Percentiles rank a stretch among this genome's conserved stretches.
These are phyloP conservation scores for Diadema setosum DNA, from an alignment of 35 echinoderm and acorn worm genomes.

Conservation along the genomic window DNA sequence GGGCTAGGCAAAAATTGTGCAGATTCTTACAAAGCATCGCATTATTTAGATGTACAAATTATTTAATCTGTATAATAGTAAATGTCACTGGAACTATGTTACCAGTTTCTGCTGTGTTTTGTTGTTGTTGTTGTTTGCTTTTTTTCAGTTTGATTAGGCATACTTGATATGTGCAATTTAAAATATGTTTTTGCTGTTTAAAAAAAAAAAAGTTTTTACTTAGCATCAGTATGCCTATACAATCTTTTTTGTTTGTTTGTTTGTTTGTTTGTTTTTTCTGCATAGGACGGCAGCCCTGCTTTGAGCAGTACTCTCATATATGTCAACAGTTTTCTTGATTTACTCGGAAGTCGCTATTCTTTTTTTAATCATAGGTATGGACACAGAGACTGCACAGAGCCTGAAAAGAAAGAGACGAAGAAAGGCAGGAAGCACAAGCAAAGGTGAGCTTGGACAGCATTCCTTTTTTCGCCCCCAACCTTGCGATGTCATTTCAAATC, in stretches of 20 bases:
- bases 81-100: too few species aligned
- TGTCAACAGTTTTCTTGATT: not conserved
- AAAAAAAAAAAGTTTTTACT: not conserved
- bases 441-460: not conserved
- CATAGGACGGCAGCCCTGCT: too few species aligned
- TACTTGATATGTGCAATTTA: too few species aligned
- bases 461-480: not conserved
- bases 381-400: not conserved
- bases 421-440: not conserved
- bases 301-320: not conserved
- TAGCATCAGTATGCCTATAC: not conserved
- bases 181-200: too few species aligned
- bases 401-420: slow-evolving; percentile 5
- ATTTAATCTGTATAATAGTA: too few species aligned
- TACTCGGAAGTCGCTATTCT: not conserved
- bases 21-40: too few species aligned
- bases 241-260: not conserved
- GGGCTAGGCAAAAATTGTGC: too few species aligned
- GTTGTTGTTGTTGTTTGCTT: too few species aligned
- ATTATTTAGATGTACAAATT: too few species aligned
- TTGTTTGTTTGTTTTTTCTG: not conserved
- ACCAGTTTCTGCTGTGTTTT: too few species aligned
- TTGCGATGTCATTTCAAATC: not conserved
- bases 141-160: too few species aligned
- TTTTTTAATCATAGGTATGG: not conserved